A percentile compares a stretch with the other conserved stretches of the same genome.
phyloP scores from a whole-genome alignment of 2,113 vertebrate genomes.

The Irena cyanogastra region DNA sequence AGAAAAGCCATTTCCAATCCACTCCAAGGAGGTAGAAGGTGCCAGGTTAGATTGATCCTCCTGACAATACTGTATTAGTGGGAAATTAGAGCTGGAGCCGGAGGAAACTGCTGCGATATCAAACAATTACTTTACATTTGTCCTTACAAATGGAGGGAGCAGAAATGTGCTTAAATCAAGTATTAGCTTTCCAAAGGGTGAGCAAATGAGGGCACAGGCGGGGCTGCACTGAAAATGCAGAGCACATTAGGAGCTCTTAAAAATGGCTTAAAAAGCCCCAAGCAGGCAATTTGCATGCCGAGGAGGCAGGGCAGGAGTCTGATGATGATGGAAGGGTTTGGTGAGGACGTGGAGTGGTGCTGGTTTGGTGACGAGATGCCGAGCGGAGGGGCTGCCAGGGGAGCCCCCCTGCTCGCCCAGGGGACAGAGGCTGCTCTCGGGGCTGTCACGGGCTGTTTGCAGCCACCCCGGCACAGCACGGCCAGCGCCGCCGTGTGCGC shows the following conservation, averaged over 20 bases:
- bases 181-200: slow-evolving; percentile 32
- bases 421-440: background rate
- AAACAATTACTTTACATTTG: slow-evolving; percentile 60
- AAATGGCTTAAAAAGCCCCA: background rate
- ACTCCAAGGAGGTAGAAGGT: slow-evolving; percentile 38
- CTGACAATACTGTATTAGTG: slow-evolving; percentile 28
- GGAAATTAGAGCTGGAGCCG: slow-evolving; percentile 47
- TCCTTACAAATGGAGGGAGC: slow-evolving; percentile 40
- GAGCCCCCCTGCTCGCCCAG: accelerated
- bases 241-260: slow-evolving; percentile 9
- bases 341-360: accelerated
- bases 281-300: background rate
- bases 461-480: accelerated
- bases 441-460: background rate
- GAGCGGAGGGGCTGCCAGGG: background rate
- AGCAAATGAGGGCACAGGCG: slow-evolving; percentile 21
- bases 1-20: slow-evolving; percentile 45
- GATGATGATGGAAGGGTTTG: background rate
- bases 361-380: accelerated
- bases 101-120: slow-evolving; percentile 34
- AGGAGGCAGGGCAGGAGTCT: background rate
- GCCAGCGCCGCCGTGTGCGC: too few species aligned
- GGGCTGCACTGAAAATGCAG: background rate
- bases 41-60: slow-evolving; percentile 43
- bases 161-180: slow-evolving; percentile 39